Evolutionary conservation across 2,113 vertebrate species (phyloP).

Genomic region (Bungarus multicinctus): DNA sequence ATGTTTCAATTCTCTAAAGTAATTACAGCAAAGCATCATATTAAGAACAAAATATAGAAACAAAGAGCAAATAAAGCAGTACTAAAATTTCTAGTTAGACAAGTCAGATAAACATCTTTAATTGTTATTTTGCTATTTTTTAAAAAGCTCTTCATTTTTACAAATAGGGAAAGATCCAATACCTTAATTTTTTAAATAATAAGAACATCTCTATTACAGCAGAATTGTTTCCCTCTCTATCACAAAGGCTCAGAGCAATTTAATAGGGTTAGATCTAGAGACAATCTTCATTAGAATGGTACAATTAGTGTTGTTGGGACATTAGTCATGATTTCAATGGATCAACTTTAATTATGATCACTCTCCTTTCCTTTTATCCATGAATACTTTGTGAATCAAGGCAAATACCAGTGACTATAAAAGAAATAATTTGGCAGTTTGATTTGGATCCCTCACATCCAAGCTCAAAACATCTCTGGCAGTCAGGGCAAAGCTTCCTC

Average conservation of each 20-base stretch:
- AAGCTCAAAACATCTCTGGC: not conserved
- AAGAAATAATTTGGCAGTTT: not conserved
- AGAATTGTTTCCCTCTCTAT: not conserved
- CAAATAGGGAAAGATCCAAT: not conserved
- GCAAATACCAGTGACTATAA: not conserved
- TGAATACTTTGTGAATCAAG: not conserved
- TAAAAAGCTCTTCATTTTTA: slow-evolving; percentile 8
- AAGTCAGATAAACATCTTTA: slow-evolving; percentile 34
- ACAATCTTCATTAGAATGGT: not conserved
- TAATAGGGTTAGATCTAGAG: not conserved
- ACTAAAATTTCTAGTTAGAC: slow-evolving; percentile 26
- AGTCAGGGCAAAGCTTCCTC: not conserved
- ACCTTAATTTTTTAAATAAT: not conserved
- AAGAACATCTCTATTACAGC: not conserved
- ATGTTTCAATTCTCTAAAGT: not conserved
- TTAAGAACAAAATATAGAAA: slow-evolving; percentile 11
- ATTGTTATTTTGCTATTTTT: slow-evolving; percentile 1
- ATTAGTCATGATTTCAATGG: not conserved
- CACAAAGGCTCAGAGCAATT: not conserved
- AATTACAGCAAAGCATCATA: slow-evolving; percentile 48
- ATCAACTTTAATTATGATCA: not conserved
- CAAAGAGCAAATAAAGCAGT: slow-evolving; percentile 13
- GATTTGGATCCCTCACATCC: not conserved
- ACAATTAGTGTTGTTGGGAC: not conserved
- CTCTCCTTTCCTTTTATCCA: not conserved